Evolutionary conservation across 1,140 invertebrate genomes (phyloP).

Genomic region (Drosophila kikkawai): DNA sequence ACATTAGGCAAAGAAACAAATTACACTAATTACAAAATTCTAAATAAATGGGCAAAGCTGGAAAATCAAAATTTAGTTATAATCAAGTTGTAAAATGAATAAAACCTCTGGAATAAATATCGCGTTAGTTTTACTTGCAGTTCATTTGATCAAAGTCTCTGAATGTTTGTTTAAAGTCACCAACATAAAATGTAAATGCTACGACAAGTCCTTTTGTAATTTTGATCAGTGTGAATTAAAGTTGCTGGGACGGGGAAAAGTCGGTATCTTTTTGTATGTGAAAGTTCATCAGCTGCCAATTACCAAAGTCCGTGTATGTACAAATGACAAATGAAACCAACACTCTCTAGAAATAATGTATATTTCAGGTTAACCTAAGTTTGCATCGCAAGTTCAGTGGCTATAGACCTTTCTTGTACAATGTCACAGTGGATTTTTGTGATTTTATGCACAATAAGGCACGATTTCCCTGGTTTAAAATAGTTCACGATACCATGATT

Average conservation of each 20-base stretch:
- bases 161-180: constrained; percentile 4
- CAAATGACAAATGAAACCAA: too few species aligned
- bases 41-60: neutral
- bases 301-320: neutral
- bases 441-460: too few species aligned
- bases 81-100: neutral
- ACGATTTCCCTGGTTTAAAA: too few species aligned
- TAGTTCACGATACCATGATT: neutral
- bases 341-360: too few species aligned
- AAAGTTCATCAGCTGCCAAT: constrained; percentile 16
- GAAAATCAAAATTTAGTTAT: neutral
- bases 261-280: constrained; percentile 13
- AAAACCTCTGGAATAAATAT: neutral
- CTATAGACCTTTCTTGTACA: too few species aligned
- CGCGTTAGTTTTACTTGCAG: neutral
- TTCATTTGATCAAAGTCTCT: neutral
- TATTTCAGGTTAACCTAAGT: too few species aligned
- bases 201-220: constrained; percentile 4
- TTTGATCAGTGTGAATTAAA: constrained; percentile 23
- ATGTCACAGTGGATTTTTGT: too few species aligned
- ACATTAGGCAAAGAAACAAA: neutral
- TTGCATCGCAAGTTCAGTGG: too few species aligned
- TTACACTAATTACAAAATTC: neutral
- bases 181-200: constrained; percentile 21
- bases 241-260: constrained; percentile 13